A percentile compares a stretch with the other conserved stretches of the same genome.
phyloP scores from a whole-genome alignment of 2,113 vertebrate species.

The Gobio gobio region DNA sequence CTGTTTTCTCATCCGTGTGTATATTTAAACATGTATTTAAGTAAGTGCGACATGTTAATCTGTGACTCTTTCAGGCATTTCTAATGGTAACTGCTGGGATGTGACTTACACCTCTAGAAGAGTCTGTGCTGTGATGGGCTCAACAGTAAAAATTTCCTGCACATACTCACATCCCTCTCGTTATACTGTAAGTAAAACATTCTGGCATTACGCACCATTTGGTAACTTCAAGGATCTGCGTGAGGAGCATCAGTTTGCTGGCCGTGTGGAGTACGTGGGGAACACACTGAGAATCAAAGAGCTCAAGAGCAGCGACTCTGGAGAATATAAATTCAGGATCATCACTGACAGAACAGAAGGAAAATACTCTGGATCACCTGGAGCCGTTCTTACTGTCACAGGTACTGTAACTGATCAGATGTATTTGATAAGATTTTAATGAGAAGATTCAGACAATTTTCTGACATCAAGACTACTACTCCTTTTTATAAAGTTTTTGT shows the following conservation, averaged over 20 bases:
- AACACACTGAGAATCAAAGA: conserved; percentile 41
- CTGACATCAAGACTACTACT: no score
- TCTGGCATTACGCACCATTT: background rate
- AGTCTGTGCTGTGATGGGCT: conserved; percentile 38
- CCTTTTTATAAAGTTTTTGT: background rate
- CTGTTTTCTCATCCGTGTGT: no score
- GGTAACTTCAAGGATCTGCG: background rate
- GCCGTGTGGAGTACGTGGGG: conserved; percentile 43
- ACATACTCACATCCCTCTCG: conserved; percentile 35
- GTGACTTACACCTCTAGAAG: conserved; percentile 33
- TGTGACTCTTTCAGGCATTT: conserved; percentile 31
- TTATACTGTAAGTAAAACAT: conserved; percentile 4
- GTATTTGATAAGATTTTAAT: no score
- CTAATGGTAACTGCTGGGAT: background rate
- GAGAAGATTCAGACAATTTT: no score
- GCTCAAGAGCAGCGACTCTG: conserved; percentile 42
- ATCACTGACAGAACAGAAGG: fast-evolving
- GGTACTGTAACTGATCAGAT: conserved; percentile 13
- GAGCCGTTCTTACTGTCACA: conserved; percentile 44
- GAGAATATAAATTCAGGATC: conserved; percentile 35
- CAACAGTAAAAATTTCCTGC: conserved; percentile 47
- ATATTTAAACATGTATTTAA: background rate
- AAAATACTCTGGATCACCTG: background rate
- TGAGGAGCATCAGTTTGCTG: background rate
- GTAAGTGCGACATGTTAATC: background rate